phyloP scores from a whole-genome alignment of 2,113 vertebrate species.

The Nycticebus coucang region DNA sequence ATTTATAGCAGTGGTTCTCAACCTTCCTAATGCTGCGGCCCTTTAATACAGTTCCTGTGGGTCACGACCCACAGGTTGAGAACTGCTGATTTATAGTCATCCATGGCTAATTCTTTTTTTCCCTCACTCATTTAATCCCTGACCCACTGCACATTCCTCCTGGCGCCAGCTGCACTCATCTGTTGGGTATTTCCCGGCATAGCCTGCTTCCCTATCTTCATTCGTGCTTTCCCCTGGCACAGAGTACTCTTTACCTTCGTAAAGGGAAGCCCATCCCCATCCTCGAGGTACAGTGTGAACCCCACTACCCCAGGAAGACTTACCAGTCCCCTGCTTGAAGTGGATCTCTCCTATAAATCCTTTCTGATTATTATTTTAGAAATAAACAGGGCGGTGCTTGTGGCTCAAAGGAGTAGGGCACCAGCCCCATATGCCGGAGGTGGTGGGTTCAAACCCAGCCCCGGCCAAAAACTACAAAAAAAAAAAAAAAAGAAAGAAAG shows the following conservation, averaged over 20 bases:
- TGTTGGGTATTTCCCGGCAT: neutral
- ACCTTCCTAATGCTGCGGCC: no score
- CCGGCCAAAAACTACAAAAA: no score
- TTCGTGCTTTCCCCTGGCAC: neutral
- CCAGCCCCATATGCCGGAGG: no score
- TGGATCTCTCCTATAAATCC: neutral
- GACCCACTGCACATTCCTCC: neutral
- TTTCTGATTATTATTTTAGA: neutral
- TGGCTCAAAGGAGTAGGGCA: no score
- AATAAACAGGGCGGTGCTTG: no score
- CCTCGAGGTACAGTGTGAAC: neutral
- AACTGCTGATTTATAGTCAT: neutral
- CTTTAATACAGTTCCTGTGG: no score
- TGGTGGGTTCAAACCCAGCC: no score
- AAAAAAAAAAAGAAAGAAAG: no score
- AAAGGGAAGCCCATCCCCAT: neutral
- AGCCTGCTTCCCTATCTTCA: neutral
- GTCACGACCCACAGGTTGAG: no score
- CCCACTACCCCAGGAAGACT: neutral
- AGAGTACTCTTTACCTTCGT: neutral
- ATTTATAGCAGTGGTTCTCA: neutral
- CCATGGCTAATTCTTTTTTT: neutral
- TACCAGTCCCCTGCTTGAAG: neutral
- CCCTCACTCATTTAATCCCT: neutral
- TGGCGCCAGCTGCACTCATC: accelerated